Percentiles rank a stretch among this genome's conserved stretches.
phyloP scores from a whole-genome alignment of 2,888 invertebrate species.

The Adelognathus sp. region DNA sequence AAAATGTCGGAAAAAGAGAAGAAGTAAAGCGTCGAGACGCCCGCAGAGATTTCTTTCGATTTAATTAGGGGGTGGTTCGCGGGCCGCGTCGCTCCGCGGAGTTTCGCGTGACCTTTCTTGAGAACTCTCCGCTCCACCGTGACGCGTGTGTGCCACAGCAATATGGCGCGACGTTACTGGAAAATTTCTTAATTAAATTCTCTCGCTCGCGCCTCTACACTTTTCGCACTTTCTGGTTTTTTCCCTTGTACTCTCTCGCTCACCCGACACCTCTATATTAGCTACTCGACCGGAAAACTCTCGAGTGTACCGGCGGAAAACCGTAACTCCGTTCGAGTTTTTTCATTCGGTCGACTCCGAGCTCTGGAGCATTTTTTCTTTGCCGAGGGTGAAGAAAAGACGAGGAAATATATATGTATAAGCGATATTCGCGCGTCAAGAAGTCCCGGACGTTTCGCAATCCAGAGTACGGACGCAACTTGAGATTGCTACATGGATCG shows the following conservation, averaged over 20 bases:
- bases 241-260: slow-evolving; percentile 39
- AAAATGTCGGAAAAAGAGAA: slow-evolving; percentile 3
- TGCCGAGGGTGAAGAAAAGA: background rate
- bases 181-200: slow-evolving; percentile 78
- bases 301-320: slow-evolving; percentile 43
- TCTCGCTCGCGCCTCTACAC: slow-evolving; percentile 61
- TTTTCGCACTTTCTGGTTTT: slow-evolving; percentile 40
- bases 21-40: slow-evolving; percentile 31
- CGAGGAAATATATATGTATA: background rate
- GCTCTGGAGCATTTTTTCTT: slow-evolving; percentile 7
- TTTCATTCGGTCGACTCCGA: slow-evolving; percentile 47
- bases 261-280: slow-evolving; percentile 41
- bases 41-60: slow-evolving; percentile 74
- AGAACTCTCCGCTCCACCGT: slow-evolving; percentile 32
- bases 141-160: slow-evolving; percentile 73
- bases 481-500: slow-evolving; percentile 34
- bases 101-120: slow-evolving; percentile 21
- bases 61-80: slow-evolving; percentile 73
- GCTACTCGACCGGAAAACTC: slow-evolving; percentile 33
- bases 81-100: slow-evolving; percentile 34
- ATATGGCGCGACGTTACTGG: slow-evolving; percentile 66
- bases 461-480: slow-evolving; percentile 40
- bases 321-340: slow-evolving; percentile 55
- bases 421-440: background rate
- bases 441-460: slow-evolving; percentile 34